These are phyloP conservation scores for Chelon labrosus DNA, from an alignment of 2,797 vertebrate species.

Conservation along the genomic window DNA sequence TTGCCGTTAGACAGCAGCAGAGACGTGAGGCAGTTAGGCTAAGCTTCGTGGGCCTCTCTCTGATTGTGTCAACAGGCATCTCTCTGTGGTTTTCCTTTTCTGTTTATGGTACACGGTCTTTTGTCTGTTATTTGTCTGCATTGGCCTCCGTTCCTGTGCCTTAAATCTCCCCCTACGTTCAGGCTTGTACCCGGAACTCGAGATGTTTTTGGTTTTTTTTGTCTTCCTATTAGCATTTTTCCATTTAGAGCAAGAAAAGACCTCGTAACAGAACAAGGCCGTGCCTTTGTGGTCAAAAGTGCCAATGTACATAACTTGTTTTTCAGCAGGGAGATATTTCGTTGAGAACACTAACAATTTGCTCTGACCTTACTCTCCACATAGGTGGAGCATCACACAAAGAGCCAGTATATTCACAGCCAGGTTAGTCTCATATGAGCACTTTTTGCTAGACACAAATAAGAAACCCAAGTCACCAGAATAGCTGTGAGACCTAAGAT, in stretches of 20 bases:
- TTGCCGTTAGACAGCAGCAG: slow-evolving; percentile 74
- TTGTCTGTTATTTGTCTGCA: slow-evolving; percentile 65
- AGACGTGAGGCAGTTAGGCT: slow-evolving; percentile 59
- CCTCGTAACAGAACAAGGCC: slow-evolving; percentile 42
- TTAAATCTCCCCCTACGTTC: slow-evolving; percentile 50
- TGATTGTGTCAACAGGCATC: slow-evolving; percentile 70
- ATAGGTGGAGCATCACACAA: slow-evolving; percentile 60
- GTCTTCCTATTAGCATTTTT: slow-evolving; percentile 34
- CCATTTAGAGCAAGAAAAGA: slow-evolving; percentile 37
- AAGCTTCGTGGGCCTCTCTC: slow-evolving; percentile 60
- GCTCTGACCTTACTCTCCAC: slow-evolving; percentile 53
- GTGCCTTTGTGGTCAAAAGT: slow-evolving; percentile 48
- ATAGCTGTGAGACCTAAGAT: slow-evolving; percentile 41
- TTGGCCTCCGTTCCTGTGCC: slow-evolving; percentile 43
- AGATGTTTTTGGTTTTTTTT: slow-evolving; percentile 22
- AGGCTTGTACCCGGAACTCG: slow-evolving; percentile 29
- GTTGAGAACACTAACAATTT: slow-evolving; percentile 65
- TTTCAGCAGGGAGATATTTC: slow-evolving; percentile 68
- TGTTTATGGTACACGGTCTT: slow-evolving; percentile 60
- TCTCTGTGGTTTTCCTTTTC: slow-evolving; percentile 62
- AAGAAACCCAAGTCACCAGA: slow-evolving; percentile 35
- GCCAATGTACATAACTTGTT: slow-evolving; percentile 69
- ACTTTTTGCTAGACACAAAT: slow-evolving; percentile 25
- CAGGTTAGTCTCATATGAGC: slow-evolving; percentile 28
- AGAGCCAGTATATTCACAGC: slow-evolving; percentile 52